Conservation (phyloP, 2,113 vertebrate species). For the Hippocampus abdominalis region DNA sequence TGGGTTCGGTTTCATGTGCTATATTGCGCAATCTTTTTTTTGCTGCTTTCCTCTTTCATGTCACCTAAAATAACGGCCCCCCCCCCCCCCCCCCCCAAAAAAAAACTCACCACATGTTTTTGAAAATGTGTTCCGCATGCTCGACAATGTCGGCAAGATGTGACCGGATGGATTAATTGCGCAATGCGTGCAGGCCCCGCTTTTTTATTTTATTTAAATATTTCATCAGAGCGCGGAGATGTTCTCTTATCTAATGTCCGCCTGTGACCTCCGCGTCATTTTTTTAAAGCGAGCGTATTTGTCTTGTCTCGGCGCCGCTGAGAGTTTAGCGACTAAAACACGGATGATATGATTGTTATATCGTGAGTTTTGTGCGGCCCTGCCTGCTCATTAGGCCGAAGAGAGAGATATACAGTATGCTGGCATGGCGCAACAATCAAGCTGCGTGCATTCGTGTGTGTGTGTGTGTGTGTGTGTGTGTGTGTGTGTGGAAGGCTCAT, state of each 20-base stretch:
- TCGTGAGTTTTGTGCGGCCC: conserved; percentile 35
- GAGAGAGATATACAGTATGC: conserved; percentile 18
- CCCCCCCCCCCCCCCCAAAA: neutral
- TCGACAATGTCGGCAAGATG: neutral
- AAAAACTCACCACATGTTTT: neutral
- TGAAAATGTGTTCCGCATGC: neutral
- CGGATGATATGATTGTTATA: conserved; percentile 44
- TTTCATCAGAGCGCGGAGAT: neutral
- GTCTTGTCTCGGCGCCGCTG: neutral
- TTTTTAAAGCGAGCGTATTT: neutral
- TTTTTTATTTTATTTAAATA: neutral
- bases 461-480: conserved; percentile 12
- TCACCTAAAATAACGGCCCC: neutral
- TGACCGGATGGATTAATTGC: neutral
- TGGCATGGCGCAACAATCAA: conserved; percentile 38
- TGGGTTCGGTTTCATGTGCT: neutral
- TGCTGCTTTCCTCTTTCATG: neutral
- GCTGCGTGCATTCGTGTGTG: conserved; percentile 15
- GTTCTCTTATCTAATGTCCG: neutral
- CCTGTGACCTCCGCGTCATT: neutral
- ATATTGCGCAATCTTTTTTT: neutral
- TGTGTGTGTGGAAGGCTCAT: conserved; percentile 36
- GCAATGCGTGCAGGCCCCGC: neutral
- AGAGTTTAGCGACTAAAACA: conserved; percentile 41
- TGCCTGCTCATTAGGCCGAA: conserved; percentile 57